These are phyloP conservation scores for Scolopax rusticola DNA, from an alignment of 2,797 vertebrate species.

Conservation along the genomic window DNA sequence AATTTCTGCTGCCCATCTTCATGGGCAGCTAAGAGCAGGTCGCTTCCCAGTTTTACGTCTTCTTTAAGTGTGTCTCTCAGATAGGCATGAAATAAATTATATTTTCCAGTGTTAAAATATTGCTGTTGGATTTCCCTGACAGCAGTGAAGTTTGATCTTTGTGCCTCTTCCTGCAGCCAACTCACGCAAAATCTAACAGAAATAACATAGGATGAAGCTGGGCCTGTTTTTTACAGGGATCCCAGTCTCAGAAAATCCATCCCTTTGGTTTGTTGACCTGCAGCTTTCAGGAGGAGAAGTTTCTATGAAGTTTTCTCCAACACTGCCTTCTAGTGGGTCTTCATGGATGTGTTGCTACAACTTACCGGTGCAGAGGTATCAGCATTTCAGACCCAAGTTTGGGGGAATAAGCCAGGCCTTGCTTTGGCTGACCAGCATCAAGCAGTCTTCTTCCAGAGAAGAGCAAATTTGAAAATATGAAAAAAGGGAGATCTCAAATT, in stretches of 20 bases:
- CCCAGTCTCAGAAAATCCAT: neutral
- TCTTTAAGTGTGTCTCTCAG: neutral
- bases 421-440: neutral
- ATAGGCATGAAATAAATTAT: neutral
- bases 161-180: neutral
- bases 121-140: neutral
- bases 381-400: neutral
- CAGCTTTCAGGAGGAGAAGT: neutral
- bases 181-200: neutral
- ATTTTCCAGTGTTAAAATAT: neutral
- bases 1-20: neutral
- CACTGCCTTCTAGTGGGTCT: neutral
- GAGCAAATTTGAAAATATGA: neutral
- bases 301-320: neutral
- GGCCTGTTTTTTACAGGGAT: neutral
- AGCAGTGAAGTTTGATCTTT: neutral
- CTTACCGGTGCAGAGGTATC: rapidly evolving
- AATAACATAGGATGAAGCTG: neutral
- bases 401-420: neutral
- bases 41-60: neutral
- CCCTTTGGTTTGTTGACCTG: neutral
- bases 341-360: neutral
- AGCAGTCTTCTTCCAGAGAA: neutral
- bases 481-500: neutral
- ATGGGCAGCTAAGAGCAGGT: neutral